A percentile compares a stretch with the other conserved stretches of the same genome.
Evolutionary conservation across 2,888 invertebrate species (phyloP).

Genomic region (Seira sanloemensis): DNA sequence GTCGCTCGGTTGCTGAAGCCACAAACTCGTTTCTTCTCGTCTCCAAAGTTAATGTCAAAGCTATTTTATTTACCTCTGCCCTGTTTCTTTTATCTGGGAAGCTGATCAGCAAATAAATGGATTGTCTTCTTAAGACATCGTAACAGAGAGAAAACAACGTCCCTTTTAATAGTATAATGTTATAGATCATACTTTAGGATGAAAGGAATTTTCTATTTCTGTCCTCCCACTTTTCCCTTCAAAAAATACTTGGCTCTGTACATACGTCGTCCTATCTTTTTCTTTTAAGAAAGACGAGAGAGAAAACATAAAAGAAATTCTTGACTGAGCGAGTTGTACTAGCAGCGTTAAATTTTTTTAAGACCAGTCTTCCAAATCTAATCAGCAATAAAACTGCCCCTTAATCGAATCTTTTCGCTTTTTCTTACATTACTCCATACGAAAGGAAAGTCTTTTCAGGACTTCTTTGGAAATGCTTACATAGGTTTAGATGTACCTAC

Average conservation of each 20-base stretch:
- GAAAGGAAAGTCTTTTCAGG: background rate
- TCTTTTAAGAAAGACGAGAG: background rate
- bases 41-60: no score
- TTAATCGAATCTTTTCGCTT: slow-evolving; percentile 64
- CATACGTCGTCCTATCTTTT: slow-evolving; percentile 13
- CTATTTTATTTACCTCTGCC: background rate
- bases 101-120: slow-evolving; percentile 4
- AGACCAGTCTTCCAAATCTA: slow-evolving; percentile 72
- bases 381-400: slow-evolving; percentile 73
- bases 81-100: background rate
- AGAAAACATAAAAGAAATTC: slow-evolving; percentile 44
- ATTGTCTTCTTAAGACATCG: background rate
- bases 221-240: background rate
- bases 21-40: no score
- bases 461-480: background rate
- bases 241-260: no score
- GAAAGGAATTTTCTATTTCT: slow-evolving; percentile 34
- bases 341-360: slow-evolving; percentile 72
- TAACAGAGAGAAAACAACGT: background rate
- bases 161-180: slow-evolving; percentile 25
- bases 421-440: background rate
- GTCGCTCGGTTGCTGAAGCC: background rate
- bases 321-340: slow-evolving; percentile 55
- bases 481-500: background rate
- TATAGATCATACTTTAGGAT: slow-evolving; percentile 36